Evolutionary conservation across 1,140 invertebrate species (phyloP).

Genomic region (Drosophila arizonae): DNA sequence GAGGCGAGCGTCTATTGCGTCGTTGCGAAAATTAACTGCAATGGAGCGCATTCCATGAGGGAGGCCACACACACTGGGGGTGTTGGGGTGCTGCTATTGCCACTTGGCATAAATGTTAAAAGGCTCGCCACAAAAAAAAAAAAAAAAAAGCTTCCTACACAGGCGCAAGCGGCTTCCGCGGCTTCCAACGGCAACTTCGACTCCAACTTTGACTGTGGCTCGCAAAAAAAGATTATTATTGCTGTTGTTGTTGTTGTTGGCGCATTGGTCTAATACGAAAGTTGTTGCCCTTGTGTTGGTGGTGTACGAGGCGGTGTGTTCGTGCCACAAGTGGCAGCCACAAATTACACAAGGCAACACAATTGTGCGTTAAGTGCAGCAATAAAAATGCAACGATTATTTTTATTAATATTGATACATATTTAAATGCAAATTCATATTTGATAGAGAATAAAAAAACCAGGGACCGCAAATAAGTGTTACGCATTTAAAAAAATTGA

Average conservation of each 20-base stretch:
- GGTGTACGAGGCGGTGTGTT: slow-evolving; percentile 43
- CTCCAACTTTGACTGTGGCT: slow-evolving; percentile 32
- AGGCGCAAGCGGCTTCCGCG: slow-evolving; percentile 50
- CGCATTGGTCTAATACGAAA: slow-evolving; percentile 75
- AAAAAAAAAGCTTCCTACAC: slow-evolving; percentile 59
- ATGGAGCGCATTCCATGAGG: slow-evolving; percentile 36
- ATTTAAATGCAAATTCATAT: too few species aligned
- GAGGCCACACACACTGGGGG: neutral
- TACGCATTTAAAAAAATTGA: too few species aligned
- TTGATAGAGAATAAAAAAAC: too few species aligned
- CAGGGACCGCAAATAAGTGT: too few species aligned
- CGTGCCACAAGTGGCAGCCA: slow-evolving; percentile 70
- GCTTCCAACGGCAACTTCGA: slow-evolving; percentile 41
- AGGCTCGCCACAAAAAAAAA: slow-evolving; percentile 46
- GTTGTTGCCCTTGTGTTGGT: slow-evolving; percentile 81
- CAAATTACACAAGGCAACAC: slow-evolving; percentile 51
- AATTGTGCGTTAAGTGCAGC: neutral
- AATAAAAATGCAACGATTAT: too few species aligned
- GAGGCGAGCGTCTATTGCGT: slow-evolving; percentile 63
- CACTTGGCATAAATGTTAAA: slow-evolving; percentile 63
- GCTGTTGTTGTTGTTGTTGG: slow-evolving; percentile 28
- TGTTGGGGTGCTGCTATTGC: neutral
- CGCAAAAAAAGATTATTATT: slow-evolving; percentile 35
- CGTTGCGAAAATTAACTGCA: slow-evolving; percentile 75
- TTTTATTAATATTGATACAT: too few species aligned